Percentiles rank a stretch among this genome's conserved stretches.
These are phyloP conservation scores for Drosophila leontia DNA, from an alignment of 1,140 invertebrate genomes.

Conservation along the genomic window DNA sequence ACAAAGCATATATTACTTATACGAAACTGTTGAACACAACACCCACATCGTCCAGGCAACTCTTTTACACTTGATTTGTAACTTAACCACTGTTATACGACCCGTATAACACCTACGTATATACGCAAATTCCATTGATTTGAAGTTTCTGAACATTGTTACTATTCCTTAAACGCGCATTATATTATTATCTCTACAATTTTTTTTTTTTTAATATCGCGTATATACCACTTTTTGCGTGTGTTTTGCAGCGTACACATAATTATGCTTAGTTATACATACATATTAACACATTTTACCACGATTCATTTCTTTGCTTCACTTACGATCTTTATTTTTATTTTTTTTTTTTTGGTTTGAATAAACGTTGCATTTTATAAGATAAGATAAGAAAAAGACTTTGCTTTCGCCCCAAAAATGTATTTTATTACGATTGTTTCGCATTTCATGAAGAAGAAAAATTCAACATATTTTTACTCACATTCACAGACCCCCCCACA, in stretches of 20 bases:
- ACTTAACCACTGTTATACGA: conserved; percentile 27
- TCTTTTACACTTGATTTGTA: conserved; percentile 22
- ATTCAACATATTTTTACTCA: conserved; percentile 26
- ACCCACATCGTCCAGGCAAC: conserved; percentile 11
- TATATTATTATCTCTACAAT: conserved; percentile 2
- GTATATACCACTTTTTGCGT: conserved; percentile 24
- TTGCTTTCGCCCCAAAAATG: conserved; percentile 8
- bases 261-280: conserved; percentile 38
- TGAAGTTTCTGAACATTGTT: conserved; percentile 15
- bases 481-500: conserved; percentile 17
- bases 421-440: conserved; percentile 15
- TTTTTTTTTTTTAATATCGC: conserved; percentile 20
- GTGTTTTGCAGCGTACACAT: conserved; percentile 28
- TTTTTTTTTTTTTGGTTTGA: conserved; percentile 38
- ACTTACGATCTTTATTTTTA: conserved; percentile 3
- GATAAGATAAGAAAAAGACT: conserved; percentile 29
- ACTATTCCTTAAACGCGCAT: conserved; percentile 28
- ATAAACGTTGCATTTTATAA: conserved; percentile 47
- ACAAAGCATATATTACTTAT: conserved; percentile 58
- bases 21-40: conserved; percentile 65
- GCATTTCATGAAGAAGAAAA: conserved; percentile 42
- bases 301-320: conserved; percentile 15
- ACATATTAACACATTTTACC: conserved; percentile 22
- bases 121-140: conserved; percentile 29
- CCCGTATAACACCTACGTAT: conserved; percentile 6